Percentiles rank a stretch among this genome's conserved stretches.
These are phyloP conservation scores for Motacilla tschutschensis DNA, from an alignment of 2,113 vertebrate species.

Conservation along the genomic window DNA sequence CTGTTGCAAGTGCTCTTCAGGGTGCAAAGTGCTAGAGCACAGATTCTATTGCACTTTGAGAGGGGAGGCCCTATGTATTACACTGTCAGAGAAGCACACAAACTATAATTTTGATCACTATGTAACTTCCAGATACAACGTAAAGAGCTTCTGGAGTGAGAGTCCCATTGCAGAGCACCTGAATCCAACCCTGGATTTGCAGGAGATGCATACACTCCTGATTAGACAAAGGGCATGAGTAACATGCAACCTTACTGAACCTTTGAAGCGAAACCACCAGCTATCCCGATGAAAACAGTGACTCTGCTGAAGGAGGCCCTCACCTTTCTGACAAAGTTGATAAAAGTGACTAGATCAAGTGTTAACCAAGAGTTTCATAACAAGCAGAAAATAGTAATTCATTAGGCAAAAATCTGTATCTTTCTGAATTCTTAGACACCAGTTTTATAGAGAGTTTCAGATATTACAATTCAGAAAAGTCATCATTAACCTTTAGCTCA, in stretches of 20 bases:
- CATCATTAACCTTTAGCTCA: background rate
- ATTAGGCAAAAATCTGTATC: background rate
- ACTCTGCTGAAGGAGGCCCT: background rate
- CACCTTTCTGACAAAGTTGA: background rate
- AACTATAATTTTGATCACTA: background rate
- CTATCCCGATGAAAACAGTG: background rate
- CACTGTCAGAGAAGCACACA: background rate
- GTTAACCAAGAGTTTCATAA: background rate
- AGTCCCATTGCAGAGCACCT: background rate
- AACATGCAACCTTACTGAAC: background rate
- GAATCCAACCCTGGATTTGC: background rate
- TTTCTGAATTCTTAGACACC: background rate
- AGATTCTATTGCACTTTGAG: background rate
- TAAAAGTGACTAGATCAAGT: background rate
- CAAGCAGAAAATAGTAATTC: background rate
- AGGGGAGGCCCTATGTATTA: background rate
- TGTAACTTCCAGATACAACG: background rate
- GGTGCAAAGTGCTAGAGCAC: background rate
- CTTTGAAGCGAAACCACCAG: constrained; percentile 31
- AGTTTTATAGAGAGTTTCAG: background rate
- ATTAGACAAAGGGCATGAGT: background rate
- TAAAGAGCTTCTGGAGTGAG: background rate
- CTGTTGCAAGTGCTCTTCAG: background rate
- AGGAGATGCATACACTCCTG: background rate
- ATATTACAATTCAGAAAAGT: background rate